phyloP scores from a whole-genome alignment of 35 echinoderm and acorn worm species.

The Apostichopus californicus region DNA sequence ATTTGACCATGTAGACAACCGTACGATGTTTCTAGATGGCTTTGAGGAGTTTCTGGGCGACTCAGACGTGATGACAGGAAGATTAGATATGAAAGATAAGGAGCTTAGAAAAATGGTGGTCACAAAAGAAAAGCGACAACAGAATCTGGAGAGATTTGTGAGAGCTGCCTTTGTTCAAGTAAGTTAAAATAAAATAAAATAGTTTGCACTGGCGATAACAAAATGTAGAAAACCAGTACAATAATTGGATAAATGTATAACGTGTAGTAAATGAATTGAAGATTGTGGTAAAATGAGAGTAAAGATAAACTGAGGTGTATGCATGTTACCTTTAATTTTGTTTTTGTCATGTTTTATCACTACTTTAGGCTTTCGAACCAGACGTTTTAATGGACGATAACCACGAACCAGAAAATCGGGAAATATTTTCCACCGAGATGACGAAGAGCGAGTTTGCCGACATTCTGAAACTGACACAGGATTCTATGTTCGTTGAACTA shows the following conservation, averaged over 20 bases:
- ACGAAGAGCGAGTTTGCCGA: slow-evolving; percentile 69
- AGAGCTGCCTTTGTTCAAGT: slow-evolving; percentile 58
- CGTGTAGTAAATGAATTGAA: too few species aligned
- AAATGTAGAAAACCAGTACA: too few species aligned
- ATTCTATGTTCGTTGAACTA: slow-evolving; percentile 69
- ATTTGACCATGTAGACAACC: slow-evolving; percentile 25
- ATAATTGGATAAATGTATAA: too few species aligned
- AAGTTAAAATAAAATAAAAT: neutral
- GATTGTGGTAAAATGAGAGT: neutral
- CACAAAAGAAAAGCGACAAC: slow-evolving; percentile 45
- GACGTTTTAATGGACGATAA: slow-evolving; percentile 32
- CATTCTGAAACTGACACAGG: slow-evolving; percentile 40
- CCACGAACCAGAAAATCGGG: slow-evolving; percentile 1
- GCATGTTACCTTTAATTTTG: neutral
- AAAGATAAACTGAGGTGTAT: neutral
- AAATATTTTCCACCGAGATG: slow-evolving; percentile 54
- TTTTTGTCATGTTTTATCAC: neutral
- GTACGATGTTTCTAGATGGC: neutral
- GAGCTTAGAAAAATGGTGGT: slow-evolving; percentile 35
- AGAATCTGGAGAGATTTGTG: slow-evolving; percentile 47
- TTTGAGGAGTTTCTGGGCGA: slow-evolving; percentile 16
- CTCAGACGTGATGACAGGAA: slow-evolving; percentile 39
- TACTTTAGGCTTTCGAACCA: slow-evolving; percentile 37
- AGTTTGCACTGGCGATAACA: too few species aligned
- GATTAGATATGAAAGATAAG: slow-evolving; percentile 5